These are phyloP conservation scores for Laspeyria flexula DNA, from an alignment of 2,888 invertebrate genomes.

Conservation along the genomic window DNA sequence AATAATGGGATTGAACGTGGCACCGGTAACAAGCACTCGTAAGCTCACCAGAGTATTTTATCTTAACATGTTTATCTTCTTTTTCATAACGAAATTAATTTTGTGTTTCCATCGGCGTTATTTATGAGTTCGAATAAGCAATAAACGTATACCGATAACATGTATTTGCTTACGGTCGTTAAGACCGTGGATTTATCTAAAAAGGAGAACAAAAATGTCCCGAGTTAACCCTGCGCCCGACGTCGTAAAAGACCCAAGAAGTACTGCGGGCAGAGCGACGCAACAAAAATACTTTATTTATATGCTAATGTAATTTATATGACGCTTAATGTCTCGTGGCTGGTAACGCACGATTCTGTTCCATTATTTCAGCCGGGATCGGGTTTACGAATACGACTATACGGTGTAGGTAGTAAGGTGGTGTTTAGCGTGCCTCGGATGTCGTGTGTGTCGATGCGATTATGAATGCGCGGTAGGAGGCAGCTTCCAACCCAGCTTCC, in stretches of 20 bases:
- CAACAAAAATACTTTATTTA: constrained; percentile 86
- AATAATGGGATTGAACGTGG: constrained; percentile 52
- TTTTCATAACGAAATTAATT: constrained; percentile 81
- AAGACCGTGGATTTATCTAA: constrained; percentile 83
- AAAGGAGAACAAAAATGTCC: constrained; percentile 83
- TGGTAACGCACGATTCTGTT: constrained; percentile 85
- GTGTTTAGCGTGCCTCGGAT: constrained; percentile 58
- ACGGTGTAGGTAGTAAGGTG: constrained; percentile 60
- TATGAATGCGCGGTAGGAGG: constrained; percentile 86
- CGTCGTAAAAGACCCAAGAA: constrained; percentile 80
- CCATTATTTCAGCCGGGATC: constrained; percentile 68
- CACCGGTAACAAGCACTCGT: constrained; percentile 48
- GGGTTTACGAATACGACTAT: constrained; percentile 56
- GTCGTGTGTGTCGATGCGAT: constrained; percentile 82
- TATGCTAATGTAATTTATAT: constrained; percentile 87
- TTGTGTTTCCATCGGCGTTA: constrained; percentile 78
- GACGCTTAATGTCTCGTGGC: constrained; percentile 85
- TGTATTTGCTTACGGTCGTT: constrained; percentile 84
- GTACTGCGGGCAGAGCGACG: constrained; percentile 69
- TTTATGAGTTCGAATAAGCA: constrained; percentile 83
- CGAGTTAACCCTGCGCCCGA: constrained; percentile 72
- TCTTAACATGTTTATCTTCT: constrained; percentile 63
- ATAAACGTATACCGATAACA: constrained; percentile 83
- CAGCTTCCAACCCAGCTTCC: constrained; percentile 81
- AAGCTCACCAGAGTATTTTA: constrained; percentile 57